phyloP scores from a whole-genome alignment of 1,140 invertebrate genomes.

The Trichoplusia ni region DNA sequence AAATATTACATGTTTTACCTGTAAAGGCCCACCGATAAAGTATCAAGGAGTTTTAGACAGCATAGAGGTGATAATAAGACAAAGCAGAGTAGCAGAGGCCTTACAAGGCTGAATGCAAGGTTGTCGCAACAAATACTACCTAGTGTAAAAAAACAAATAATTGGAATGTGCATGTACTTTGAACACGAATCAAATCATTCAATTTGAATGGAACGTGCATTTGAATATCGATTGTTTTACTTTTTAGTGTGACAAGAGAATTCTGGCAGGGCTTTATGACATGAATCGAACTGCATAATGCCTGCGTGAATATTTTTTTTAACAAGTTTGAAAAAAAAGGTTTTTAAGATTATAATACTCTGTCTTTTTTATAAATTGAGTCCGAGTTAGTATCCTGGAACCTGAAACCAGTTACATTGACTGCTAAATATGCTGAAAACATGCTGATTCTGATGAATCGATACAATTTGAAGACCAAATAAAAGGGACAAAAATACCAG shows the following conservation, averaged over 20 bases:
- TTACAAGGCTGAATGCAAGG: constrained; percentile 71
- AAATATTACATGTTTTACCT: background rate
- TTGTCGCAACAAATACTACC: constrained; percentile 49
- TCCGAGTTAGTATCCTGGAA: too few species aligned
- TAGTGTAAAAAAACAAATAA: constrained; percentile 43
- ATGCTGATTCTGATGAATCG: too few species aligned
- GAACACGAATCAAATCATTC: constrained; percentile 18
- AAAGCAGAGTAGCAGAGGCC: constrained; percentile 69
- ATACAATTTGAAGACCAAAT: too few species aligned
- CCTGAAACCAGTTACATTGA: too few species aligned
- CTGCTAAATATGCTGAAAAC: too few species aligned
- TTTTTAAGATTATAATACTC: too few species aligned
- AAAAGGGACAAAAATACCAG: too few species aligned
- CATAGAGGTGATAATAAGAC: constrained; percentile 54
- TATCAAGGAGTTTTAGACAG: constrained; percentile 52
- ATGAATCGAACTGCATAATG: too few species aligned
- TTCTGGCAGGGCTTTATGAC: too few species aligned
- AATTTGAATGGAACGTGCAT: constrained; percentile 1
- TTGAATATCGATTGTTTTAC: background rate
- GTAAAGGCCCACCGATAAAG: constrained; percentile 29
- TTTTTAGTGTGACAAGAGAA: background rate
- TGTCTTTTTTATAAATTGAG: too few species aligned
- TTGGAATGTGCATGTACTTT: constrained; percentile 10
- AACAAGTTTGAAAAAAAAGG: too few species aligned
- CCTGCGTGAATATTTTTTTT: too few species aligned